Percentiles rank a stretch among this genome's conserved stretches.
These are phyloP conservation scores for Samia ricini DNA, from an alignment of 1,140 invertebrate genomes.

Conservation along the genomic window DNA sequence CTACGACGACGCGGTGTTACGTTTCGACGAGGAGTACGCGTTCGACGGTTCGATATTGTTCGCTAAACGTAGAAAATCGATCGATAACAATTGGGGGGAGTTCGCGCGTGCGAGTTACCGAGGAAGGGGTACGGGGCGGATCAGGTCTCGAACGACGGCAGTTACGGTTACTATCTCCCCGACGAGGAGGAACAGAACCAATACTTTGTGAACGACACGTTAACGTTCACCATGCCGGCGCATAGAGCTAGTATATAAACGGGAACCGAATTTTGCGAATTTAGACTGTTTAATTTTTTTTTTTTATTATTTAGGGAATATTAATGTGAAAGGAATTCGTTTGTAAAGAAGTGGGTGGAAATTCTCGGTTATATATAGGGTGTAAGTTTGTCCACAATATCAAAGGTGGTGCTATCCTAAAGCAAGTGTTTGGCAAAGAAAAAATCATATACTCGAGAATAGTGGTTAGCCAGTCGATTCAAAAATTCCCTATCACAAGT, in stretches of 20 bases:
- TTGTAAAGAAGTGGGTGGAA: no score
- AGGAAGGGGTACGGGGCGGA: slow-evolving; percentile 38
- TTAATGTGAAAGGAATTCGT: no score
- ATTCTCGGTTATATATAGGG: no score
- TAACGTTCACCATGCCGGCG: slow-evolving; percentile 65
- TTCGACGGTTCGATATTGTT: slow-evolving; percentile 73
- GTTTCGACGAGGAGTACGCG: slow-evolving; percentile 71
- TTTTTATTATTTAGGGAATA: no score
- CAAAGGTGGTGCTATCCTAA: no score
- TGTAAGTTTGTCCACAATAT: no score
- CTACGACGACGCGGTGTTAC: slow-evolving; percentile 72
- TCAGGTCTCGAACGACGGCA: slow-evolving; percentile 69
- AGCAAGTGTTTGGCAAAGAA: no score
- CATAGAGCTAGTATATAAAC: slow-evolving; percentile 69
- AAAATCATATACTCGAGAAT: no score
- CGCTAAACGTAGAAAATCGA: slow-evolving; percentile 71
- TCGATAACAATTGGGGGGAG: slow-evolving; percentile 58
- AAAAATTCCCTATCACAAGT: no score
- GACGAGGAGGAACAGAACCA: slow-evolving; percentile 64
- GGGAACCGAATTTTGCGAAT: neutral
- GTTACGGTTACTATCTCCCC: slow-evolving; percentile 70
- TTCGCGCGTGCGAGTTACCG: slow-evolving; percentile 42
- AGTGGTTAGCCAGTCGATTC: no score
- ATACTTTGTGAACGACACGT: slow-evolving; percentile 69
- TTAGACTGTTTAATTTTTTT: neutral